Percentiles rank a stretch among this genome's conserved stretches.
Evolutionary conservation across 2,113 vertebrate species (phyloP).

Genomic region (Prunella himalayana): DNA sequence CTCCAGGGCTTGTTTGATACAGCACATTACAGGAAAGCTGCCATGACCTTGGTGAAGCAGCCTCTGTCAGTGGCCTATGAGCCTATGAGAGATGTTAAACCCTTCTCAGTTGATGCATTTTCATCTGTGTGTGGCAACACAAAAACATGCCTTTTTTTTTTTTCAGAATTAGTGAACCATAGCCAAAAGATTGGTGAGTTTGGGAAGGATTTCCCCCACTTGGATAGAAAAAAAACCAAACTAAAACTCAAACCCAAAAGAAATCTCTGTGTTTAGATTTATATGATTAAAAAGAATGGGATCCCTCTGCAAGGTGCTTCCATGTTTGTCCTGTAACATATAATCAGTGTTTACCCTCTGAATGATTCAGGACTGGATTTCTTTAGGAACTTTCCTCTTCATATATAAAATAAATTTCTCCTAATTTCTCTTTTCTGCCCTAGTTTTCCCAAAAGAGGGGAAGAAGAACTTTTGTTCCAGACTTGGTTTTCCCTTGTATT

Average conservation of each 20-base stretch:
- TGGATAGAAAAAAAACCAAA: not conserved
- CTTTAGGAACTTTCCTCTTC: not conserved
- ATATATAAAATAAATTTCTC: not conserved
- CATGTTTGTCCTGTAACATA: not conserved
- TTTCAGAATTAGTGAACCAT: not conserved
- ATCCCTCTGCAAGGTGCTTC: not conserved
- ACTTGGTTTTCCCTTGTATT: not conserved
- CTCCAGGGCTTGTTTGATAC: not conserved
- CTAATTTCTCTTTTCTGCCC: not conserved
- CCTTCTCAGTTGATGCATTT: rapidly evolving
- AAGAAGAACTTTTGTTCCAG: not conserved
- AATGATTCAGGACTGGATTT: not conserved
- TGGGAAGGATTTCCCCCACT: not conserved
- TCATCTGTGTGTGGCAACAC: not conserved
- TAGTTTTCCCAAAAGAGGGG: not conserved
- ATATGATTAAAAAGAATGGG: not conserved
- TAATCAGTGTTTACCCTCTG: not conserved
- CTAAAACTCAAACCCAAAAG: not conserved
- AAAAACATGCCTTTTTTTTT: not conserved
- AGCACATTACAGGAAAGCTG: not conserved
- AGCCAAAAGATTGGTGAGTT: not conserved
- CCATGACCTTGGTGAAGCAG: rapidly evolving
- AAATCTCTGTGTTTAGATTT: not conserved
- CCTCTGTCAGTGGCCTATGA: not conserved
- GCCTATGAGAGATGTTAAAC: not conserved